Evolutionary conservation across 2,113 vertebrate genomes (phyloP).

Genomic region (Anolis carolinensis): DNA sequence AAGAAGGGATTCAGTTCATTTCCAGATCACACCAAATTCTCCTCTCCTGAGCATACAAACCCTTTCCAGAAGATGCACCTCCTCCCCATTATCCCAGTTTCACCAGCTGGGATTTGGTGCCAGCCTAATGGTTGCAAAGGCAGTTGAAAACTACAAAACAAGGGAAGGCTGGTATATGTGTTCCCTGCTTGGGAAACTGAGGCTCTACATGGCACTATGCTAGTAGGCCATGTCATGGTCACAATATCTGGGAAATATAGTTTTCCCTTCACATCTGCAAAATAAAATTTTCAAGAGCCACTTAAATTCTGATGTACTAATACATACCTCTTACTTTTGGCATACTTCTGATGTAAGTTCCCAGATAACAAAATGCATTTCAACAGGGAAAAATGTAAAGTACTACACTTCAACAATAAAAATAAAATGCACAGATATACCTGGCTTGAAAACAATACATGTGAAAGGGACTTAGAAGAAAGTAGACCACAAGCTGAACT

Average conservation of each 20-base stretch:
- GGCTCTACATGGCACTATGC: neutral
- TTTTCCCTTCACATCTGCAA: neutral
- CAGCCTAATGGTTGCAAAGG: neutral
- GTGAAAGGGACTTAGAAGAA: too few relatives aligned
- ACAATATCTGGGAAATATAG: neutral
- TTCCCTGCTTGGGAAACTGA: too few relatives aligned
- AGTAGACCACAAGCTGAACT: too few relatives aligned
- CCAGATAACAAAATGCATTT: too few relatives aligned
- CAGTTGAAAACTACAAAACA: neutral
- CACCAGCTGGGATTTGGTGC: too few relatives aligned
- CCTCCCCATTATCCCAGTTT: neutral
- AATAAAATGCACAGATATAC: too few relatives aligned
- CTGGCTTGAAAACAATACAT: too few relatives aligned
- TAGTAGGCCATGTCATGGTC: too few relatives aligned
- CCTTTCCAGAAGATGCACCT: neutral
- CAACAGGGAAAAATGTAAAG: neutral
- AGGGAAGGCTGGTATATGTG: neutral
- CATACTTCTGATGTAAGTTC: too few relatives aligned
- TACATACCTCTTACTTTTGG: neutral
- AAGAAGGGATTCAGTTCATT: neutral
- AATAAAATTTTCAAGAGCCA: neutral
- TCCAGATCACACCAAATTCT: neutral
- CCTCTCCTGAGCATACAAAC: neutral
- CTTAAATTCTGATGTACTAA: neutral
- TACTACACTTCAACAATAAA: neutral